Base-by-base conservation (phyloP, 1,140 invertebrate species). In the Anastrepha obliqua region DNA sequence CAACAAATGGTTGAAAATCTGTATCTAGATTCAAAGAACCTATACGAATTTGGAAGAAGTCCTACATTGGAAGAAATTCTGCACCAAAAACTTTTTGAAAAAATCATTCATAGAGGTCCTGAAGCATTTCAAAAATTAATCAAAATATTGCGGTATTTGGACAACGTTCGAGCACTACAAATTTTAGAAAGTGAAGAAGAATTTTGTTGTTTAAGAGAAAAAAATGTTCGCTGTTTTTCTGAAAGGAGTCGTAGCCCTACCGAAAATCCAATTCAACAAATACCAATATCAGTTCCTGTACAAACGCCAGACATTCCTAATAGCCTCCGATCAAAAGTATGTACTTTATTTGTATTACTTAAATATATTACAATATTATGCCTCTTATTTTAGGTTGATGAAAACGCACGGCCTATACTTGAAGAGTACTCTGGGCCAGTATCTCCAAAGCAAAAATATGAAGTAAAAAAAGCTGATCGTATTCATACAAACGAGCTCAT, bases 391-490 rank as follows among this genome's bases (percentile, higher is more conserved):
- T 29, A 81, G 62, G 70, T 15, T 29, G 78, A 87, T 58, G 59
- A 87, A 8, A 51, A 87, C 17, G 64, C 86, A 6, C 3, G 3
- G 1, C 13, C 4, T 44, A 47, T 44, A 29, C 15, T 86, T 39
- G 60, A 86, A 60, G 78, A 86, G 39, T 88, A 85, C n/a, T 29
- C 13, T 11, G 86, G 44, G 8, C 8, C 39, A 67, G 87, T 87
- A 60, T 6, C 42, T 15, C 86, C 86, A 8, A 88, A 86, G 42
- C 20, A 67, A 29, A 58, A 86, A 47, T 65, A 87, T 67, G 87
- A 89, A 87, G 91, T 94, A 11, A 86, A n/a, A 67, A 93, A 93
- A 90, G 89, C 94, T 29, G 91, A 88, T 55, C 58, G 81, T 87
- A 94, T 94, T 88, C 89, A 88, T 15, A 62, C 29, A 1, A 88